Evolutionary conservation across 2,888 invertebrate species (phyloP).

Genomic region (Crossocerus cetratus): DNA sequence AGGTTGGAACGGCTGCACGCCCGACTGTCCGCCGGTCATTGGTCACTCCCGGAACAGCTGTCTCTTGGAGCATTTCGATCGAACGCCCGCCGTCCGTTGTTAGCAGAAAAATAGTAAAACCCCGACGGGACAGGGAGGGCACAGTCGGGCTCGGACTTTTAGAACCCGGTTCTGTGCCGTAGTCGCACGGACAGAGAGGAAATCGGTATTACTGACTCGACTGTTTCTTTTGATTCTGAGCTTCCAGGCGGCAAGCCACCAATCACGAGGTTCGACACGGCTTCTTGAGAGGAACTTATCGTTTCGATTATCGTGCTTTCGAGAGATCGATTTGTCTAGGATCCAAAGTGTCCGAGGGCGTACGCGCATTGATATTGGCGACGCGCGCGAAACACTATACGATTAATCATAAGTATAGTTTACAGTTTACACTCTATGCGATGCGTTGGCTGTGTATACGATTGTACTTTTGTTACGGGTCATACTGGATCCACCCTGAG

Average conservation of each 20-base stretch:
- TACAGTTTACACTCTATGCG: slow-evolving; percentile 63
- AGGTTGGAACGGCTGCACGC: slow-evolving; percentile 57
- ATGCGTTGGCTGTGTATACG: slow-evolving; percentile 76
- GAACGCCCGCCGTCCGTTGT: slow-evolving; percentile 41
- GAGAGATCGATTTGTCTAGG: slow-evolving; percentile 36
- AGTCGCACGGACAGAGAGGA: slow-evolving; percentile 7
- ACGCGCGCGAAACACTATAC: slow-evolving; percentile 40
- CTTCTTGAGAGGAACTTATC: slow-evolving; percentile 54
- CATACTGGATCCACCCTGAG: slow-evolving; percentile 76
- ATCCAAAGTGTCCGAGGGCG: slow-evolving; percentile 23
- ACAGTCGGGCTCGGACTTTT: not conserved
- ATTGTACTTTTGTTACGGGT: slow-evolving; percentile 76
- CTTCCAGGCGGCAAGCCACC: slow-evolving; percentile 75
- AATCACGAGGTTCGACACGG: slow-evolving; percentile 72
- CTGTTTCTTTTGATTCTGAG: slow-evolving; percentile 55
- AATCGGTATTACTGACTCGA: slow-evolving; percentile 43
- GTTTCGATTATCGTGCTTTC: slow-evolving; percentile 18
- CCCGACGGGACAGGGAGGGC: no score
- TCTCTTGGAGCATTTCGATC: slow-evolving; percentile 57
- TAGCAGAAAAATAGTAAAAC: slow-evolving; percentile 16
- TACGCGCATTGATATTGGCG: slow-evolving; percentile 36
- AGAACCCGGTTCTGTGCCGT: not conserved
- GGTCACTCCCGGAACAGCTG: slow-evolving; percentile 72
- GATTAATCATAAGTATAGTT: slow-evolving; percentile 40
- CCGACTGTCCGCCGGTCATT: slow-evolving; percentile 65